Percentiles rank a stretch among this genome's conserved stretches.
Evolutionary conservation across 2,888 invertebrate species (phyloP).

Genomic region (Stenodera caucasica): DNA sequence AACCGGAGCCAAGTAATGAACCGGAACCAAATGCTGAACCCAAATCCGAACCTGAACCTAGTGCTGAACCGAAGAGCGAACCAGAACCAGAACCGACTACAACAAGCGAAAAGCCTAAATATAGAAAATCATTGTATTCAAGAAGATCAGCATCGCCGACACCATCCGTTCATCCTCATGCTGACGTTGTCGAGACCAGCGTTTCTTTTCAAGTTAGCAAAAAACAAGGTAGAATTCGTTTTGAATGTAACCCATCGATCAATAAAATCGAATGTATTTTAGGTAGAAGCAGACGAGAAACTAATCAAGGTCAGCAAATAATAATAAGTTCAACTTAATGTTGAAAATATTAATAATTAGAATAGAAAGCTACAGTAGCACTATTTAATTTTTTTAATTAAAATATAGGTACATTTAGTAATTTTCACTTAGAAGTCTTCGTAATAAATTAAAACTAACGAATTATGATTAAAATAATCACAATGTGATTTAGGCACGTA

Average conservation of each 20-base stretch:
- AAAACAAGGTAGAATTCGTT: slow-evolving; percentile 63
- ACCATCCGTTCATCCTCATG: slow-evolving; percentile 45
- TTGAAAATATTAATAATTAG: neutral
- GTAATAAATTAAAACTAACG: neutral
- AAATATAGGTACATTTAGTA: neutral
- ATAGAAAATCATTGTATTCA: slow-evolving; percentile 49
- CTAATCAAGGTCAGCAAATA: neutral
- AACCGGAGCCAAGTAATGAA: slow-evolving; percentile 46
- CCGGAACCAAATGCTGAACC: slow-evolving; percentile 49
- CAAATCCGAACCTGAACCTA: slow-evolving; percentile 50
- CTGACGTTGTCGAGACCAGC: slow-evolving; percentile 77
- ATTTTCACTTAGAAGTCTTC: neutral
- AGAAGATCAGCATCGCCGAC: slow-evolving; percentile 47
- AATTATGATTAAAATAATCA: neutral
- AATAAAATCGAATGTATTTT: slow-evolving; percentile 24
- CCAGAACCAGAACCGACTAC: slow-evolving; percentile 48
- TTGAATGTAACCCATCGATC: too few relatives aligned
- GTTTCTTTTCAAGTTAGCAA: slow-evolving; percentile 77
- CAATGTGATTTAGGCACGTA: slow-evolving; percentile 25
- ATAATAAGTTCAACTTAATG: neutral
- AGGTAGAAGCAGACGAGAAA: slow-evolving; percentile 42
- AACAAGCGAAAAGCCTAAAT: slow-evolving; percentile 38
- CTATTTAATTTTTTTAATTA: neutral
- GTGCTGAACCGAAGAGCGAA: slow-evolving; percentile 52
- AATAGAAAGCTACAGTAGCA: neutral